Evolutionary conservation across 2,113 vertebrate genomes (phyloP).

Genomic region (Pterocles burchelli): DNA sequence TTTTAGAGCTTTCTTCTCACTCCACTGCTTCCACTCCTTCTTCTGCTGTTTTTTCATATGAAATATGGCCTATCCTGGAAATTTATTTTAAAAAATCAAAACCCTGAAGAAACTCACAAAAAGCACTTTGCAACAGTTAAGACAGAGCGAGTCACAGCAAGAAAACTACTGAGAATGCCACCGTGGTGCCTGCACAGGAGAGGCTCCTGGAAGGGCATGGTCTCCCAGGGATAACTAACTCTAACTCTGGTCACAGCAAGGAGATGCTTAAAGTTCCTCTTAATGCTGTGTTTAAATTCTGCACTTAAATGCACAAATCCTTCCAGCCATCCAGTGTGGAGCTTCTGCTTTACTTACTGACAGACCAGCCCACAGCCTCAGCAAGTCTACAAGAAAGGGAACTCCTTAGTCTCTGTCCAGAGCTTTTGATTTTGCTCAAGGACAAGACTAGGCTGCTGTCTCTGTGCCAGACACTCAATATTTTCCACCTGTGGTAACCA

Average conservation of each 20-base stretch:
- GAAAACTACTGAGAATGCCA: background rate
- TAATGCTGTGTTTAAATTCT: background rate
- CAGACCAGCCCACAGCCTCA: background rate
- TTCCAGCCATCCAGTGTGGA: background rate
- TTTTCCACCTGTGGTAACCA: background rate
- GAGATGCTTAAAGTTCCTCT: background rate
- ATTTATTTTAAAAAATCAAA: background rate
- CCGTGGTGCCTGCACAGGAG: background rate
- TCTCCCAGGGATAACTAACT: background rate
- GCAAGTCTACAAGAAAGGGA: background rate
- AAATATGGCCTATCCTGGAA: background rate
- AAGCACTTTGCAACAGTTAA: background rate
- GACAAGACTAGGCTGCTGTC: background rate
- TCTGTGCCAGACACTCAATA: background rate
- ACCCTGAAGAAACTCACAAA: background rate
- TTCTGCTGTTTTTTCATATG: background rate
- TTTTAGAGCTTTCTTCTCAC: constrained; percentile 18
- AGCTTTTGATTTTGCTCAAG: background rate
- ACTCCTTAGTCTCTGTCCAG: background rate
- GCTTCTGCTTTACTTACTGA: background rate
- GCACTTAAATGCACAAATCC: background rate
- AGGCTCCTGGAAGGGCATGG: background rate
- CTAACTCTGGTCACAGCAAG: background rate
- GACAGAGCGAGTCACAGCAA: background rate
- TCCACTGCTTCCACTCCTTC: background rate